Conservation (phyloP, 2,797 vertebrate genomes). For the Channa striata region DNA sequence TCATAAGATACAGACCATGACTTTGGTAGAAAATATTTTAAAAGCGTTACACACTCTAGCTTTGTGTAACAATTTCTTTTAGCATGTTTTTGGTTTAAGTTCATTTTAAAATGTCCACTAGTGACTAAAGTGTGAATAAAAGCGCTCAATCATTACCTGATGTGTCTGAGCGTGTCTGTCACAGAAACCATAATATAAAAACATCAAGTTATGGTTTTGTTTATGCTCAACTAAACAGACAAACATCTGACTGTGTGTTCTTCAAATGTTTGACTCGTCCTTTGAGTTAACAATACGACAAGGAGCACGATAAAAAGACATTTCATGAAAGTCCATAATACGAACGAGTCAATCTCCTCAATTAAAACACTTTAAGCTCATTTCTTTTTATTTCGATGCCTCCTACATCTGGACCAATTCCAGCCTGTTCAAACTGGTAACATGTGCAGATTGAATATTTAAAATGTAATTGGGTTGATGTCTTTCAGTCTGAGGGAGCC, state of each 20-base stretch:
- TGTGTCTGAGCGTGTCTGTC: too few species aligned
- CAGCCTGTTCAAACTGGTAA: conserved; percentile 55
- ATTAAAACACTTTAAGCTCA: conserved; percentile 8
- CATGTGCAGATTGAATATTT: conserved; percentile 68
- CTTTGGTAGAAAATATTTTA: too few species aligned
- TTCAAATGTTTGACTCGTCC: not conserved
- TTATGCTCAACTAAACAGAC: not conserved
- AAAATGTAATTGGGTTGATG: conserved; percentile 72
- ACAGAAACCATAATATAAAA: not conserved
- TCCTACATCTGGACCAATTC: conserved; percentile 38
- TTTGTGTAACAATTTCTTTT: too few species aligned
- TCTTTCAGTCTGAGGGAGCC: conserved; percentile 53
- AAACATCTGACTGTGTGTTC: not conserved
- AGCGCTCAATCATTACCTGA: too few species aligned
- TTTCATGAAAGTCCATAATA: not conserved
- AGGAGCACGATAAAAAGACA: not conserved
- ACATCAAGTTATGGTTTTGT: not conserved
- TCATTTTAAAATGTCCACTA: too few species aligned
- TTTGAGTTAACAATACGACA: not conserved
- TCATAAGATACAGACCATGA: too few species aligned
- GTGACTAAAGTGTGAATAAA: too few species aligned
- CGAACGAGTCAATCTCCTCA: conserved; percentile 11
- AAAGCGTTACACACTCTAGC: too few species aligned
- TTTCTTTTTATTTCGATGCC: conserved; percentile 18
- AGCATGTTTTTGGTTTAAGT: too few species aligned